Evolutionary conservation across 2,888 invertebrate species (phyloP), one percentile per base, ranked within the genome.

Genomic region (Mesochorus sp.): DNA sequence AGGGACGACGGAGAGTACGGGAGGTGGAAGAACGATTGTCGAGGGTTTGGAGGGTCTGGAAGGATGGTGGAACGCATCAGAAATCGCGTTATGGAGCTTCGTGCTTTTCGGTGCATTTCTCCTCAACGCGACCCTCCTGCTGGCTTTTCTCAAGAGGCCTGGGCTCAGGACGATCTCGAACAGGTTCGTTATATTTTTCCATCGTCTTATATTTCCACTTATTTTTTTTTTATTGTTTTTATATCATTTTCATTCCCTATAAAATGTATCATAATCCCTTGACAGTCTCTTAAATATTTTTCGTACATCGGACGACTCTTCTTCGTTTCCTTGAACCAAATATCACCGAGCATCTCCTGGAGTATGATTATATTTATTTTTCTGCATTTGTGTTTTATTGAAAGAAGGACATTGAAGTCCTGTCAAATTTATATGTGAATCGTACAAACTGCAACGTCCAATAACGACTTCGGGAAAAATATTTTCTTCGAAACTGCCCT

Each of bases 91-190:
- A 24, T 90, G 89, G 90, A 88, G 88, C 75, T 80, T 91, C 59
- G 86, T 94, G 84, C 93, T 94, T 88, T 91, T 94, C 87, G 93
- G 95, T 83, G 95, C 96, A 71, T 93, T 95, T 68, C 92, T 94
- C 76, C 94, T 95, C 86, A 96, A 96, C 89, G 93, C 93, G 57
- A 92, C 95, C 83, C 94, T 96, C 71, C 92, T 96, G 82, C 91
- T 96, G 83, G 95, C 96, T 59, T 96, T 96, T 91, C 94, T 94
- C 89, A 92, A 94, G 85, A 93, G 95, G 83, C 94, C 96, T 61
- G 94, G 95, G 55, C 92, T 96, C 57, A 93, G 96, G 86, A 96
- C 95, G 82, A 94, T 96, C 85, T 96, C 96, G 74, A 96, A 96
- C 93, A 94, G 95, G 95, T 95, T 92, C 92, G 92, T 83, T 24